Conservation (phyloP, 2,113 vertebrate genomes). For the Scomber japonicus region DNA sequence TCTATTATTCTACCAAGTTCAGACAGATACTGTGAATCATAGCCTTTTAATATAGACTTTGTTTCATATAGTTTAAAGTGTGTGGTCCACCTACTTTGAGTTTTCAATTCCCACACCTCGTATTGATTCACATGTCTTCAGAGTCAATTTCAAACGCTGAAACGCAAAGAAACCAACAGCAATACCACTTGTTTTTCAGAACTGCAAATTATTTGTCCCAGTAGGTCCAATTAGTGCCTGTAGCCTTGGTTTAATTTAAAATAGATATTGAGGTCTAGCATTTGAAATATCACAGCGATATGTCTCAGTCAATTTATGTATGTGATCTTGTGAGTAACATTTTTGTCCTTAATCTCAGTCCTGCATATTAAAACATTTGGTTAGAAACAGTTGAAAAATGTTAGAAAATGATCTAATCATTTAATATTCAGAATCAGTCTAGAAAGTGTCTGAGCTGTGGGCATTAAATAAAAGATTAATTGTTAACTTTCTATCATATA, state of each 20-base stretch:
- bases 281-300: slow-evolving; percentile 21
- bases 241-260: slow-evolving; percentile 53
- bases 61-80: slow-evolving; percentile 25
- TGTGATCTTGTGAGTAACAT: background rate
- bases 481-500: slow-evolving; percentile 4
- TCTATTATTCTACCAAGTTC: background rate
- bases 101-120: slow-evolving; percentile 42
- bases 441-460: slow-evolving; percentile 2
- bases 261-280: slow-evolving; percentile 19
- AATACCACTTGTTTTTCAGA: slow-evolving; percentile 48
- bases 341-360: no score
- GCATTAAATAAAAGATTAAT: background rate
- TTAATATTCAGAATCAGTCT: slow-evolving; percentile 15
- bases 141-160: slow-evolving; percentile 57
- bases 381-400: no score
- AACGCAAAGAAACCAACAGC: slow-evolving; percentile 25
- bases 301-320: slow-evolving; percentile 29
- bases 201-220: slow-evolving; percentile 60
- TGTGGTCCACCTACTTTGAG: slow-evolving; percentile 11
- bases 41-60: slow-evolving; percentile 8
- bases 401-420: no score
- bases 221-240: slow-evolving; percentile 61
- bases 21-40: background rate
- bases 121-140: slow-evolving; percentile 58
- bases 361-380: no score